Conservation (phyloP, 2,888 invertebrate species). For the Antheraea yamamai region DNA sequence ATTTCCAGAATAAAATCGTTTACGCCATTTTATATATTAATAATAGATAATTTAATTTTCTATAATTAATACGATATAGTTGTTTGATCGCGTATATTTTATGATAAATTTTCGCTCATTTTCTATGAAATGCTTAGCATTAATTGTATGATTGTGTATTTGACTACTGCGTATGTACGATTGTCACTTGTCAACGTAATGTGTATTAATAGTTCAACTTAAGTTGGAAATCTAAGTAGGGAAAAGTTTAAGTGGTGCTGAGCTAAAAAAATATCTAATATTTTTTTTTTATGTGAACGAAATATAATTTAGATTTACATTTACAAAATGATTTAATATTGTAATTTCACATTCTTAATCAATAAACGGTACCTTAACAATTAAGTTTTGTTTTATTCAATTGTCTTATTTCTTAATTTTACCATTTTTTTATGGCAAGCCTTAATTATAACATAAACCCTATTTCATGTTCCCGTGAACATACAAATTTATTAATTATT, state of each 20-base stretch:
- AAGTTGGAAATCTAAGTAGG: not conserved
- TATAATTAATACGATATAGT: not conserved
- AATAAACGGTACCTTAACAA: slow-evolving; percentile 70
- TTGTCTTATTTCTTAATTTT: too few species aligned
- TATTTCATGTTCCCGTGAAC: too few species aligned
- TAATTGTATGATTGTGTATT: not conserved
- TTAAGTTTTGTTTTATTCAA: slow-evolving; percentile 39
- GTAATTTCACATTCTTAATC: slow-evolving; percentile 53
- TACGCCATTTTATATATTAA: slow-evolving; percentile 5
- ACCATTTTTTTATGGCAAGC: too few species aligned
- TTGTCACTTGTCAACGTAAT: not conserved
- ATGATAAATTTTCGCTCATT: not conserved
- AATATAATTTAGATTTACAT: slow-evolving; percentile 46
- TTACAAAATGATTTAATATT: slow-evolving; percentile 53
- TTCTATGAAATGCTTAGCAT: not conserved
- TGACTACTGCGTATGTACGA: not conserved
- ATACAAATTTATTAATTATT: too few species aligned
- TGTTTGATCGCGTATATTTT: not conserved
- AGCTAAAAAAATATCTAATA: slow-evolving; percentile 47
- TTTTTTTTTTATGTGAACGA: slow-evolving; percentile 45
- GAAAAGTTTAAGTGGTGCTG: slow-evolving; percentile 55
- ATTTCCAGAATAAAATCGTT: not conserved
- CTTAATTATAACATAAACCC: too few species aligned
- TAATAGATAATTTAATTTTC: not conserved
- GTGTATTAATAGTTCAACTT: not conserved